Conservation (phyloP, 2,797 vertebrate species). For the Cynodonichthys magdalenae region DNA sequence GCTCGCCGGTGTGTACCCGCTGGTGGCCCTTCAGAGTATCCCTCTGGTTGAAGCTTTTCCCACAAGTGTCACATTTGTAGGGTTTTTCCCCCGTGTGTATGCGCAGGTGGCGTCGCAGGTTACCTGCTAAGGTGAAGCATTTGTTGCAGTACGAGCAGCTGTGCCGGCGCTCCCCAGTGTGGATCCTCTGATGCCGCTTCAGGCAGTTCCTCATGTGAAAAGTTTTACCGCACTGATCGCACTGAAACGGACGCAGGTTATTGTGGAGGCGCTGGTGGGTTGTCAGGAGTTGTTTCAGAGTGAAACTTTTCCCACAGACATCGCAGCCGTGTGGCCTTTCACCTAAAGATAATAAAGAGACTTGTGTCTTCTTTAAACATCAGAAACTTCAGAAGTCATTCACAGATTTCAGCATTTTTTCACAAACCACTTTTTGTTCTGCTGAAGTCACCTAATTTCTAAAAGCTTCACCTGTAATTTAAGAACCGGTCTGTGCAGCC, state of each 20-base stretch:
- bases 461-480: too few relatives aligned
- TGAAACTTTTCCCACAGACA: slow-evolving; percentile 74
- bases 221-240: slow-evolving; percentile 80
- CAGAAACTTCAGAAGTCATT: too few relatives aligned
- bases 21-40: slow-evolving; percentile 82
- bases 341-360: slow-evolving; percentile 29
- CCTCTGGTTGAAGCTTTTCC: slow-evolving; percentile 84
- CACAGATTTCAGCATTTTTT: too few relatives aligned
- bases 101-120: slow-evolving; percentile 84
- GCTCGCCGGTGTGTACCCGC: slow-evolving; percentile 83
- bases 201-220: slow-evolving; percentile 81
- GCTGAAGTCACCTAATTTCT: too few relatives aligned
- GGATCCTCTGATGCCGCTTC: slow-evolving; percentile 79
- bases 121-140: slow-evolving; percentile 81
- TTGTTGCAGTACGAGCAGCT: slow-evolving; percentile 82
- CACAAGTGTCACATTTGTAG: slow-evolving; percentile 79
- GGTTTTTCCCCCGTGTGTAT: slow-evolving; percentile 88
- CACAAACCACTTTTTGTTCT: too few relatives aligned
- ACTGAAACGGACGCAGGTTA: slow-evolving; percentile 74
- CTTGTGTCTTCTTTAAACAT: too few relatives aligned
- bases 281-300: slow-evolving; percentile 68
- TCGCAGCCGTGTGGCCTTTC: slow-evolving; percentile 74
- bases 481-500: too few relatives aligned
- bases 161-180: slow-evolving; percentile 79
- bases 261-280: slow-evolving; percentile 80